Conservation (phyloP, 2,888 invertebrate genomes). For the Plagodis dolabraria region DNA sequence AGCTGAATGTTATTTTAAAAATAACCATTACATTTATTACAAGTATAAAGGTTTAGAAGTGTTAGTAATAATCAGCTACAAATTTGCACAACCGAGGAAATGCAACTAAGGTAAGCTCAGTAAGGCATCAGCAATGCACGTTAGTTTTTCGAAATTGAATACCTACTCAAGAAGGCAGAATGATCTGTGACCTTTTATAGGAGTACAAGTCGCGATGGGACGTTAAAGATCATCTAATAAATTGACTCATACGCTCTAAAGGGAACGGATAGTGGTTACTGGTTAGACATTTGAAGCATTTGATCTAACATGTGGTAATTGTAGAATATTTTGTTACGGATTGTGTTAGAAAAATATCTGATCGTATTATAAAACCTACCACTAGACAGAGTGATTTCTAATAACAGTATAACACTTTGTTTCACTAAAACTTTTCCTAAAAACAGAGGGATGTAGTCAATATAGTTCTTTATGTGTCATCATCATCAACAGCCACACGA, state of each 20-base stretch:
- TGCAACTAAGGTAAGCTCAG: neutral
- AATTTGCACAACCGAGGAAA: constrained; percentile 10
- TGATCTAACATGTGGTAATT: constrained; percentile 1
- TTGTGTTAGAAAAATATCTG: neutral
- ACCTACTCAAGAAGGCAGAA: constrained; percentile 17
- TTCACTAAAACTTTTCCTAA: no score
- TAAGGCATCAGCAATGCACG: constrained; percentile 4
- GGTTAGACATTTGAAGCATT: constrained; percentile 12
- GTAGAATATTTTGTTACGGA: neutral
- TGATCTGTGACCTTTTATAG: constrained; percentile 31
- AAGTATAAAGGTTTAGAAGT: neutral
- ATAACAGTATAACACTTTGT: no score
- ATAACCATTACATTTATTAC: no score
- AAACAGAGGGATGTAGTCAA: no score
- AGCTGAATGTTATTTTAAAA: no score
- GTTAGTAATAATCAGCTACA: neutral
- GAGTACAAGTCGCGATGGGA: constrained; percentile 23
- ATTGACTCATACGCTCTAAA: constrained; percentile 18
- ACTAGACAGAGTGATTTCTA: no score
- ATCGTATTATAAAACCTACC: neutral
- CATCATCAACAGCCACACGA: no score
- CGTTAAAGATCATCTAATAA: constrained; percentile 22
- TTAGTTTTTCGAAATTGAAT: constrained; percentile 24
- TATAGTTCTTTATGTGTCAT: no score
- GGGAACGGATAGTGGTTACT: constrained; percentile 12